Percentiles rank a stretch among this genome's conserved stretches.
phyloP scores from a whole-genome alignment of 2,888 invertebrate species.

The Zaprionus obscuricornis region DNA sequence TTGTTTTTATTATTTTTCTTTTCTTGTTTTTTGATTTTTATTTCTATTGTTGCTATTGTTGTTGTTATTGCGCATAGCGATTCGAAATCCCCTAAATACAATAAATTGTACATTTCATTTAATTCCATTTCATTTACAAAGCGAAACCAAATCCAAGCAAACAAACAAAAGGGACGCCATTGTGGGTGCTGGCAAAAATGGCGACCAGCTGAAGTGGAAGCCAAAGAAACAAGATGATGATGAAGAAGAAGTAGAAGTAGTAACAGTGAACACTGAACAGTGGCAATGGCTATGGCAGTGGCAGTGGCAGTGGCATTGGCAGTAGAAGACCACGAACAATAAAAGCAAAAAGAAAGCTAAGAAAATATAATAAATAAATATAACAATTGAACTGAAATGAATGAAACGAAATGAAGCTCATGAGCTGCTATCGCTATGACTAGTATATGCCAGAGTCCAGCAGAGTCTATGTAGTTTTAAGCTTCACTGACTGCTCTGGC shows the following conservation, averaged over 20 bases:
- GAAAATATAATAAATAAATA: conserved; percentile 60
- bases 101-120: conserved; percentile 80
- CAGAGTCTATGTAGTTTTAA: too few relatives aligned
- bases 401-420: conserved; percentile 64
- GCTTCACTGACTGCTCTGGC: too few relatives aligned
- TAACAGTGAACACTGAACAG: conserved; percentile 1
- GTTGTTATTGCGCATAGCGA: conserved; percentile 37
- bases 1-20: conserved; percentile 1
- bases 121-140: conserved; percentile 77
- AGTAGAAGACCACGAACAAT: conserved; percentile 24
- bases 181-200: conserved; percentile 57
- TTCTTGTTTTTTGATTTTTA: too few relatives aligned
- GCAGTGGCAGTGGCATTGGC: background rate
- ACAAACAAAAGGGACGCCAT: conserved; percentile 49
- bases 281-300: background rate
- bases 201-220: conserved; percentile 15
- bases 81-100: conserved; percentile 74
- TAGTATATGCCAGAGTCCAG: background rate
- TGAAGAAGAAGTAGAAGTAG: background rate
- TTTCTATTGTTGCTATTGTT: background rate
- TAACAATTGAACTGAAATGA: conserved; percentile 70
- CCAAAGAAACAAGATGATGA: background rate
- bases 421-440: conserved; percentile 27
- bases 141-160: conserved; percentile 64
- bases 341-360: conserved; percentile 26